These are phyloP conservation scores for Cataglyphis altisquamis DNA, from an alignment of 2,888 invertebrate species.

Conservation along the genomic window DNA sequence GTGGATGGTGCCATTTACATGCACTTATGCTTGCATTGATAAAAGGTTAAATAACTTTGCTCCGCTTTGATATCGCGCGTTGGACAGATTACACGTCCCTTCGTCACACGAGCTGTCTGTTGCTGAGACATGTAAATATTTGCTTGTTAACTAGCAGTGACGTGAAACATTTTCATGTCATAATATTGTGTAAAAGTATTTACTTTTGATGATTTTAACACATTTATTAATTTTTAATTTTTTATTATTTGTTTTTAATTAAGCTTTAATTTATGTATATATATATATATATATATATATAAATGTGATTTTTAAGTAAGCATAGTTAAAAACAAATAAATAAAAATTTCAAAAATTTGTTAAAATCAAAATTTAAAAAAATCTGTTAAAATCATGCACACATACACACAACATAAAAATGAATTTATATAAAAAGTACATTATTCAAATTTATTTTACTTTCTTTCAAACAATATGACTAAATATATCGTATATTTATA, in stretches of 20 bases:
- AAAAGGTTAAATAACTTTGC: slow-evolving; percentile 76
- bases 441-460: neutral
- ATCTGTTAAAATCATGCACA: neutral
- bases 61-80: slow-evolving; percentile 58
- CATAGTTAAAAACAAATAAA: no score
- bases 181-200: neutral
- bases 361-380: neutral
- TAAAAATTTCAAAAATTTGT: no score
- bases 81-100: slow-evolving; percentile 43
- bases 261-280: no score
- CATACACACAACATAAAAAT: neutral
- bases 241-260: neutral
- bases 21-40: slow-evolving; percentile 49
- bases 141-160: neutral
- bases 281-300: no score
- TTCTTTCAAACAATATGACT: neutral
- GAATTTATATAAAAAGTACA: neutral
- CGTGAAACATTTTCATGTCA: neutral
- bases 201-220: slow-evolving; percentile 8
- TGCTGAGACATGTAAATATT: slow-evolving; percentile 18
- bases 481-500: neutral
- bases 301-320: no score
- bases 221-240: neutral
- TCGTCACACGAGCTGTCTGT: slow-evolving; percentile 25
- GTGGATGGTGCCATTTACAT: neutral